A percentile compares a stretch with the other conserved stretches of the same genome.
Conservation (phyloP, 2,888 invertebrate genomes). For the Brachypalpus laphriformis region DNA sequence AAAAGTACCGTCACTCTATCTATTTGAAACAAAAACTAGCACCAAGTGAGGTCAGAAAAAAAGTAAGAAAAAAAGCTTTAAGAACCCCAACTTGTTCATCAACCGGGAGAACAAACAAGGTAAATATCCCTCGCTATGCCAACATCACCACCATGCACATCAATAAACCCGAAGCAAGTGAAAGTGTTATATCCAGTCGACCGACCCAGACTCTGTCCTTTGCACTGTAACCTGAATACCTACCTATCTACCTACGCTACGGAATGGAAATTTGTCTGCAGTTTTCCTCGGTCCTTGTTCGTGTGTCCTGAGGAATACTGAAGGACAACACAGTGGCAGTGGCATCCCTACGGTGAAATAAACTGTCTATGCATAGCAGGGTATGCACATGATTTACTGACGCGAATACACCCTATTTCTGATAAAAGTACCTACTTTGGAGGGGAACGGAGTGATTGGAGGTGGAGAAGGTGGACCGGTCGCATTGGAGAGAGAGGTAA, state of each 20-base stretch:
- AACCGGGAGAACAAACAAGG: no score
- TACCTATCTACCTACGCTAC: neutral
- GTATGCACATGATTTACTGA: conserved; percentile 68
- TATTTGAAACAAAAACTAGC: neutral
- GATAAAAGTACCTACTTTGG: neutral
- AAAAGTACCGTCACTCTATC: neutral
- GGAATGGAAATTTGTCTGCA: conserved; percentile 65
- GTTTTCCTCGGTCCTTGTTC: conserved; percentile 4
- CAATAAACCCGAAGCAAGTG: conserved; percentile 62
- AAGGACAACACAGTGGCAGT: conserved; percentile 23
- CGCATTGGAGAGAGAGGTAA: conserved; percentile 23
- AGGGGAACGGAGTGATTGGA: neutral
- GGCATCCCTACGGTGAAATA: conserved; percentile 54
- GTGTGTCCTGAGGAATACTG: neutral
- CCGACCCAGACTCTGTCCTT: conserved; percentile 59
- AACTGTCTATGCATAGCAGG: conserved; percentile 57
- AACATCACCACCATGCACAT: conserved; percentile 34
- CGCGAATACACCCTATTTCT: conserved; percentile 36
- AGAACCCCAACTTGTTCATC: conserved; percentile 46
- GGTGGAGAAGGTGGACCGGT: neutral
- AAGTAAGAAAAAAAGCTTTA: neutral
- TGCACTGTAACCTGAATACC: neutral
- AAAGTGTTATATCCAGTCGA: conserved; percentile 73
- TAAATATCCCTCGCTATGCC: conserved; percentile 46
- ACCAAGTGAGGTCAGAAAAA: neutral